Evolutionary conservation across 2,113 vertebrate species (phyloP).

Genomic region (Bufo bufo): DNA sequence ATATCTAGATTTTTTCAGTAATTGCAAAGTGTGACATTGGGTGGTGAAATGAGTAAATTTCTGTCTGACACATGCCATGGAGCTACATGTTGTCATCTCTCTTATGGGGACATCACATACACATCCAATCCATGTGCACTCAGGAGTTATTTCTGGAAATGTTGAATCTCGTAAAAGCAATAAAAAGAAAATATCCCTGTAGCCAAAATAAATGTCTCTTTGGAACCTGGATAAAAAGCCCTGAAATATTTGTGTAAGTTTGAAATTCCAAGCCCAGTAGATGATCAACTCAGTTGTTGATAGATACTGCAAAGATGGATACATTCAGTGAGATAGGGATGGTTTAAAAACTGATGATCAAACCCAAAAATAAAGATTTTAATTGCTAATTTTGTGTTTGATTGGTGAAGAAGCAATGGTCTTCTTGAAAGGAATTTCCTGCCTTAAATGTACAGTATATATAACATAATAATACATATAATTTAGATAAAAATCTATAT

Average conservation of each 20-base stretch:
- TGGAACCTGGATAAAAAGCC: slow-evolving; percentile 64
- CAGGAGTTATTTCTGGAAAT: slow-evolving; percentile 79
- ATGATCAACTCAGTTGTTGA: slow-evolving; percentile 53
- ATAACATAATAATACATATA: not conserved
- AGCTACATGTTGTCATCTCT: slow-evolving; percentile 13
- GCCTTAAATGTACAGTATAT: not conserved
- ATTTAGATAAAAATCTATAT: no score
- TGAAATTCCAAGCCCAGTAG: slow-evolving; percentile 60
- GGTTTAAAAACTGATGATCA: slow-evolving; percentile 15
- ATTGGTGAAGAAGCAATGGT: not conserved
- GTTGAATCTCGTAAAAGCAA: slow-evolving; percentile 71
- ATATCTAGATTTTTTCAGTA: not conserved
- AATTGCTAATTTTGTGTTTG: not conserved
- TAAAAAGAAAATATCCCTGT: slow-evolving; percentile 70
- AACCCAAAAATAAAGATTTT: slow-evolving; percentile 31
- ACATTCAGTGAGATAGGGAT: not conserved
- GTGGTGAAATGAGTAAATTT: slow-evolving; percentile 13
- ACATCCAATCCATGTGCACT: slow-evolving; percentile 63
- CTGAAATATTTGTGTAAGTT: slow-evolving; percentile 65
- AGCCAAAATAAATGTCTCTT: slow-evolving; percentile 76
- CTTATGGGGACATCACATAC: slow-evolving; percentile 65
- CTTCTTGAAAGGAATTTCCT: not conserved
- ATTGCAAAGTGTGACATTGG: slow-evolving; percentile 3
- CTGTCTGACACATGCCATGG: not conserved
- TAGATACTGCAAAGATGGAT: slow-evolving; percentile 55